phyloP scores from a whole-genome alignment of 1,140 invertebrate species.

The Bombus terrestris region DNA sequence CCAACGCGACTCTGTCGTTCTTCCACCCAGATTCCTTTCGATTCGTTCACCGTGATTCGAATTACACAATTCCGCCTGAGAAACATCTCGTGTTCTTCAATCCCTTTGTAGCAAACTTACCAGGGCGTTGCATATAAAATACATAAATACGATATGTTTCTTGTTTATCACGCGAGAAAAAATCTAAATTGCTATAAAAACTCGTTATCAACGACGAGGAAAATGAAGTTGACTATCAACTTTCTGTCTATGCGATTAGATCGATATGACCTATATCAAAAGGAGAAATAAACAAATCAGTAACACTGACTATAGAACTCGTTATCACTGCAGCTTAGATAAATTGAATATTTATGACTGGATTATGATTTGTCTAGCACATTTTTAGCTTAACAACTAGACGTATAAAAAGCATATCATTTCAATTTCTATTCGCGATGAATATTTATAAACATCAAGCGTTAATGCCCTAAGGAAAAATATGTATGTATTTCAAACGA shows the following conservation, averaged over 20 bases:
- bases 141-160: too few species aligned
- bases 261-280: not conserved
- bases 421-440: too few species aligned
- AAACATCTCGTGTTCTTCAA: not conserved
- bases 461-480: not conserved
- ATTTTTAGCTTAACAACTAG: too few species aligned
- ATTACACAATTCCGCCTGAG: constrained; percentile 20
- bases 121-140: not conserved
- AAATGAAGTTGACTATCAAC: not conserved
- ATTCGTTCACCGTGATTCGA: constrained; percentile 28
- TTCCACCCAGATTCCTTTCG: constrained; percentile 26
- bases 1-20: constrained; percentile 31
- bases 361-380: not conserved
- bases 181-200: not conserved
- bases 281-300: not conserved
- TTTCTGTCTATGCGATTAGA: not conserved
- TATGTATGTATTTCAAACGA: not conserved
- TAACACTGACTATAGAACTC: not conserved
- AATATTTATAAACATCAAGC: not conserved
- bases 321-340: not conserved
- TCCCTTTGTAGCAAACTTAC: not conserved
- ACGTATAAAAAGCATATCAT: not conserved
- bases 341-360: constrained; percentile 27
- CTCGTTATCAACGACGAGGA: not conserved
- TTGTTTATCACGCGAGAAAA: not conserved